Percentiles rank a stretch among this genome's conserved stretches.
These are phyloP conservation scores for Synanthedon formicaeformis DNA, from an alignment of 2,888 invertebrate species.

Conservation along the genomic window DNA sequence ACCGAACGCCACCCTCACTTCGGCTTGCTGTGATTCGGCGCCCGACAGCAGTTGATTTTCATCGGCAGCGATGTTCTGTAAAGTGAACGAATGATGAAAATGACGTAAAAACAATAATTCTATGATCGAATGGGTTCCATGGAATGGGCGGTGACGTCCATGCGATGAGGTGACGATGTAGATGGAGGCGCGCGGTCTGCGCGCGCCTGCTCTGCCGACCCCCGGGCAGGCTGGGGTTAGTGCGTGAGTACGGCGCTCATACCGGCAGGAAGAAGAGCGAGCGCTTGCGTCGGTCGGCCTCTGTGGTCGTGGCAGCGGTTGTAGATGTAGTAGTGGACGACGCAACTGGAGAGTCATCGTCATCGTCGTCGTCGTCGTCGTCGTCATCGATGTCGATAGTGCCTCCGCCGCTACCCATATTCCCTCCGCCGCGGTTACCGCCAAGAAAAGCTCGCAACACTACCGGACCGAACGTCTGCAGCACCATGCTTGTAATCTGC, in stretches of 20 bases:
- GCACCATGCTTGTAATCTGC: conserved; percentile 77
- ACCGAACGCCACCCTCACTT: conserved; percentile 73
- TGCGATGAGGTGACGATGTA: conserved; percentile 20
- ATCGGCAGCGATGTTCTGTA: conserved; percentile 51
- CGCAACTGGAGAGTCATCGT: conserved; percentile 50
- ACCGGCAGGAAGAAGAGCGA: conserved; percentile 52
- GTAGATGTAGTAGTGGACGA: conserved; percentile 17
- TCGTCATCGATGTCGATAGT: conserved; percentile 61
- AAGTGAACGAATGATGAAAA: conserved; percentile 10
- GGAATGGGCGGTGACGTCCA: conserved; percentile 7
- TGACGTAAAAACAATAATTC: neutral
- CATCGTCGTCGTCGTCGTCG: conserved; percentile 70
- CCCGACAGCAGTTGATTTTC: conserved; percentile 64
- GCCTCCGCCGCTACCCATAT: conserved; percentile 40
- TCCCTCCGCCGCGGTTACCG: conserved; percentile 53
- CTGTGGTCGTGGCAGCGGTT: conserved; percentile 7
- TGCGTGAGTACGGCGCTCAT: conserved; percentile 29
- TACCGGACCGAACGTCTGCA: conserved; percentile 81
- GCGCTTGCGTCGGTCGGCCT: conserved; percentile 27
- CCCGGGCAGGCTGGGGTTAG: conserved; percentile 55
- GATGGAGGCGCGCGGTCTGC: conserved; percentile 42
- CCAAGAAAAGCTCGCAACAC: conserved; percentile 74
- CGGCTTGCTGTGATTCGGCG: conserved; percentile 73
- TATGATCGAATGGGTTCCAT: conserved; percentile 25
- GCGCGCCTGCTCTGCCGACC: conserved; percentile 56